Evolutionary conservation across 2,888 invertebrate genomes (phyloP), one percentile per base, ranked within the genome.

Genomic region (Dimorphilus gyrociliatus): DNA sequence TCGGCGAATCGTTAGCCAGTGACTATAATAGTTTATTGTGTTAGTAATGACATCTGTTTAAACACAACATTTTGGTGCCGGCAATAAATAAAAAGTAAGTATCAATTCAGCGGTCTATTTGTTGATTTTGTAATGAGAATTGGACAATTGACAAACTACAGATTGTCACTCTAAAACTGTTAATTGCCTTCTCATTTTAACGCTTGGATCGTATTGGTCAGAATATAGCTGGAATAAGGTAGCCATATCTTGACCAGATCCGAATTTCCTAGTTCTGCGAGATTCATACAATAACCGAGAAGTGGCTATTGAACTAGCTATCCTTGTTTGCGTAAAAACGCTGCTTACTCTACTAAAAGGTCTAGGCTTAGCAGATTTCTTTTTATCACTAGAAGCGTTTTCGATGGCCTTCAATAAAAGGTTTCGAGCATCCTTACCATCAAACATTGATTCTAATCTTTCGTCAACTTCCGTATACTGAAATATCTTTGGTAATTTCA

Each of bases 221-320:
- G 51, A 50, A 37, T 55, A 55, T 12, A 51, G 45, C 30, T 40
- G 41, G 34, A 55, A 53, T 24, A 55, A 39, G 2, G 46, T 43
- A 8, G 41, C 39, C 44, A 51, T 46, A 25, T 46, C 46, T 1
- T 48, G 45, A 12, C 45, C 27, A 5, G 7, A 16, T 1, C 40
- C 35, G 3, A 40, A 34, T 16, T 41, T 41, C 10, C 38, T 42
- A 18, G 38, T 40, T 17, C 42, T 29, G 7, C 39, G 21, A 16
- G 41, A 31, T 7, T 50, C 27, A 3, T 48, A 43, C 33, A 48
- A 30, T n/a, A 52, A 41, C 36, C 51, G 50, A 17, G 51, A 48
- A 3, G 51, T 49, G 12, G 51, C 39, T 4, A 52, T 51, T 29
- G 43, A 44, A n/a, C 14, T 18, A 12, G 18, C 18, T n/a, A 21